These are phyloP conservation scores for Lycorma delicatula DNA, from an alignment of 1,140 invertebrate species.

Conservation along the genomic window DNA sequence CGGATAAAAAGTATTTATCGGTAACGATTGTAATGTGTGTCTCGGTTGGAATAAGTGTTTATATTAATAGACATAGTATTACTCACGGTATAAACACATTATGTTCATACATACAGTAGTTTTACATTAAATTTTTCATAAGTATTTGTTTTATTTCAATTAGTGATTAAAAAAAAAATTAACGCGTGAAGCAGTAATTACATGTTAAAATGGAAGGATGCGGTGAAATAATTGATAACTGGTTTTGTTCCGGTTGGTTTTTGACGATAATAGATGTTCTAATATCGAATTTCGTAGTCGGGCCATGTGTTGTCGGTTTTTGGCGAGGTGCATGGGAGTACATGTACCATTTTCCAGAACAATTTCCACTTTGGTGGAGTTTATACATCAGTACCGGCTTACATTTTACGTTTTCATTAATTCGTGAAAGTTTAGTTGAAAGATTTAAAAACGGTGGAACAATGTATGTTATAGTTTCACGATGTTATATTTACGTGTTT, in stretches of 20 bases:
- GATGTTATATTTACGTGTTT: constrained; percentile 48
- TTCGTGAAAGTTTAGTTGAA: constrained; percentile 14
- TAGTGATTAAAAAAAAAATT: no score
- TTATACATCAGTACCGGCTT: constrained; percentile 8
- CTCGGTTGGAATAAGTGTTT: no score
- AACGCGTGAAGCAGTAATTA: no score
- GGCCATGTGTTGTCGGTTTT: constrained; percentile 70
- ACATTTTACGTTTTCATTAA: constrained; percentile 17
- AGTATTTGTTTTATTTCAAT: no score
- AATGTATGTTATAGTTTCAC: constrained; percentile 10
- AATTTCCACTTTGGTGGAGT: constrained; percentile 28
- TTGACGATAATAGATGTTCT: constrained; percentile 52
- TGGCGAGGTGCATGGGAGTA: constrained; percentile 78
- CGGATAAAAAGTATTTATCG: no score
- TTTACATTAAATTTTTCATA: no score
- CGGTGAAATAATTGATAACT: neutral
- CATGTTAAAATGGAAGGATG: neutral
- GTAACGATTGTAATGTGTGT: no score
- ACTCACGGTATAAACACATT: no score
- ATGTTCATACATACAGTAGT: no score
- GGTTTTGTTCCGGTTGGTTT: constrained; percentile 9
- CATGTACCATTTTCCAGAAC: constrained; percentile 54
- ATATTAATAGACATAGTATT: no score
- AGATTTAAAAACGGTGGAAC: constrained; percentile 6
- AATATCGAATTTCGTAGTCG: constrained; percentile 61